A percentile compares a stretch with the other conserved stretches of the same genome.
phyloP scores from a whole-genome alignment of 2,888 invertebrate species.

The Spodoptera exigua region DNA sequence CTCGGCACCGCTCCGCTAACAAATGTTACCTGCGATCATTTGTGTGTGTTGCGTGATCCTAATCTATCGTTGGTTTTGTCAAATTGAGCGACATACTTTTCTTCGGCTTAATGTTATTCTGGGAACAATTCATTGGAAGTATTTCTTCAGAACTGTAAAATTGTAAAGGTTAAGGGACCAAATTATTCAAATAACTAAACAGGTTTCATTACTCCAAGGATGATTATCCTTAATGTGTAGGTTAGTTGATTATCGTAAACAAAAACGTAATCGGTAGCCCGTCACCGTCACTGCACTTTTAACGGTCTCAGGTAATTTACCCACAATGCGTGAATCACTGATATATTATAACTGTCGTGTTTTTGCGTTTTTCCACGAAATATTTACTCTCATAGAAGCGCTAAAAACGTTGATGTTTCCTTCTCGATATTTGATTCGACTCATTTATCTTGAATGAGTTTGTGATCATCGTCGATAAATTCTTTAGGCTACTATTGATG shows the following conservation, averaged over 20 bases:
- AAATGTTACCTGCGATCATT: slow-evolving; percentile 82
- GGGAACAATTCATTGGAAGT: slow-evolving; percentile 22
- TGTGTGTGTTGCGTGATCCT: slow-evolving; percentile 78
- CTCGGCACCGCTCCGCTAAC: slow-evolving; percentile 73
- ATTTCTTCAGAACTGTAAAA: not conserved
- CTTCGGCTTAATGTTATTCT: slow-evolving; percentile 23
- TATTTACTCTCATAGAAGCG: slow-evolving; percentile 79
- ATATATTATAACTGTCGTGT: slow-evolving; percentile 82
- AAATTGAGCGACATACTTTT: slow-evolving; percentile 46
- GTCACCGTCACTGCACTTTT: slow-evolving; percentile 66
- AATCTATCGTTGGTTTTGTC: slow-evolving; percentile 66
- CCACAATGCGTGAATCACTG: slow-evolving; percentile 79
- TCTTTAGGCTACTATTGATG: slow-evolving; percentile 28
- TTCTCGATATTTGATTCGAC: slow-evolving; percentile 46
- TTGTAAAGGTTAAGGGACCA: not conserved
- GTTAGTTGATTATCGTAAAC: slow-evolving; percentile 35
- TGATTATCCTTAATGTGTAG: not conserved
- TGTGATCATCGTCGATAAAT: slow-evolving; percentile 31
- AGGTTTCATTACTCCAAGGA: not conserved
- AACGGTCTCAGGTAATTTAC: slow-evolving; percentile 79
- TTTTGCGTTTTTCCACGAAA: slow-evolving; percentile 77
- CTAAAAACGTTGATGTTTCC: slow-evolving; percentile 70
- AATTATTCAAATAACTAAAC: not conserved
- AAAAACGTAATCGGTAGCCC: slow-evolving; percentile 51
- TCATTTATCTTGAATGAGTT: slow-evolving; percentile 32